Percentiles rank a stretch among this genome's conserved stretches.
These are phyloP conservation scores for Champsocephalus esox DNA, from an alignment of 2,797 vertebrate genomes.

Conservation along the genomic window DNA sequence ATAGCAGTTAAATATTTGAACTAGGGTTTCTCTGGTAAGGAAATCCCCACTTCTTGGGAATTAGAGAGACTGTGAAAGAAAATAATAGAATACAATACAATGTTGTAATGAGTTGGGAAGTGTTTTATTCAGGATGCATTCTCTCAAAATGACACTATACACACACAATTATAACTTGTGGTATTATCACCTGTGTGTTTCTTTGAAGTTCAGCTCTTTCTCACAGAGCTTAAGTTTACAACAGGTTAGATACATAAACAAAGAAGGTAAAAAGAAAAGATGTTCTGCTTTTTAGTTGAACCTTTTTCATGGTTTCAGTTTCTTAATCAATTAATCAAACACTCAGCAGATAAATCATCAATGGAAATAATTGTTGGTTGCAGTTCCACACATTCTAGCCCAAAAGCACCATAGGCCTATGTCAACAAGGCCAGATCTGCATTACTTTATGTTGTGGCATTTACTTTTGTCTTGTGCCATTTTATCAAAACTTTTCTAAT, in stretches of 20 bases:
- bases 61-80: not conserved
- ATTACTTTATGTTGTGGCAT: not conserved
- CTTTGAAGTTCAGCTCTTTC: too few species aligned
- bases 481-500: too few species aligned
- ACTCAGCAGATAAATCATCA: not conserved
- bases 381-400: too few species aligned
- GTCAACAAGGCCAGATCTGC: not conserved
- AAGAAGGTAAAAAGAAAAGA: not conserved
- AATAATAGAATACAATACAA: too few species aligned
- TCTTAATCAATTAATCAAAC: not conserved
- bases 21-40: constrained; percentile 32
- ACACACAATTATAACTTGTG: not conserved
- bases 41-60: constrained; percentile 29
- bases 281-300: not conserved
- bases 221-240: too few species aligned
- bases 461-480: too few species aligned
- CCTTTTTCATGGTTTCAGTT: not conserved
- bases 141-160: not conserved
- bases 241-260: too few species aligned
- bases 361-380: not conserved
- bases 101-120: not conserved
- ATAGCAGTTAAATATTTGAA: constrained; percentile 72
- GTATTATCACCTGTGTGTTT: too few species aligned
- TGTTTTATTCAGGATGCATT: not conserved
- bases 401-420: not conserved